Conservation (phyloP, 2,113 vertebrate species). For the Puffinus mauretanicus region DNA sequence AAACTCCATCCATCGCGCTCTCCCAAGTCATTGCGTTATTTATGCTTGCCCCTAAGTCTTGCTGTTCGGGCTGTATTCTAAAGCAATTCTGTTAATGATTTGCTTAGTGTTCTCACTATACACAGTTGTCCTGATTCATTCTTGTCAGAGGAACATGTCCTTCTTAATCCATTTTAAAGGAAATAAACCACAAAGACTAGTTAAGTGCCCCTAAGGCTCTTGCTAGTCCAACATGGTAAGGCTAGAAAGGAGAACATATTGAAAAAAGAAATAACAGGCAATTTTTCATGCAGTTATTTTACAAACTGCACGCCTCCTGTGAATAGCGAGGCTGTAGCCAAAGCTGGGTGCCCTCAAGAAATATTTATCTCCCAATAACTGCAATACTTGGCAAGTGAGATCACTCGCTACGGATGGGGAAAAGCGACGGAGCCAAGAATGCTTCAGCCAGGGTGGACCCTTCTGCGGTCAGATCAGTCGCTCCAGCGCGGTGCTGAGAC, state of each 20-base stretch:
- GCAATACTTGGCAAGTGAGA: slow-evolving; percentile 39
- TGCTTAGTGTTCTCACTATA: slow-evolving; percentile 17
- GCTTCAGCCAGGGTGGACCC: not conserved
- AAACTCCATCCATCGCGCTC: not conserved
- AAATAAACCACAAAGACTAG: slow-evolving; percentile 38
- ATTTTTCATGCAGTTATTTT: slow-evolving; percentile 25
- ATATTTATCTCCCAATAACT: slow-evolving; percentile 23
- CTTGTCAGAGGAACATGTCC: slow-evolving; percentile 29
- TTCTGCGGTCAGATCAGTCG: not conserved
- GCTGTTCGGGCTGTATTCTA: not conserved
- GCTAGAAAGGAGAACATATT: slow-evolving; percentile 9
- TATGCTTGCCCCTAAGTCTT: not conserved
- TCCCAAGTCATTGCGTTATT: not conserved
- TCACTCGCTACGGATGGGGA: not conserved
- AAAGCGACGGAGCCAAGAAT: not conserved
- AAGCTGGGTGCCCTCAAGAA: slow-evolving; percentile 23
- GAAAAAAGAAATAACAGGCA: slow-evolving; percentile 13
- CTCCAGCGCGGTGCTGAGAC: not conserved
- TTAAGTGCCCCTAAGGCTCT: slow-evolving; percentile 19
- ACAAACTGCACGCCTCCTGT: slow-evolving; percentile 33
- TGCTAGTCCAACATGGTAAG: not conserved
- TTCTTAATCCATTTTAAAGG: slow-evolving; percentile 41
- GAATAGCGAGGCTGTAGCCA: slow-evolving; percentile 47
- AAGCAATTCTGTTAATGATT: slow-evolving; percentile 22
- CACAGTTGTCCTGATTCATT: slow-evolving; percentile 20